Evolutionary conservation across 2,888 invertebrate genomes (phyloP), one percentile per base, ranked within the genome.

Genomic region (Drosophila incognita): DNA sequence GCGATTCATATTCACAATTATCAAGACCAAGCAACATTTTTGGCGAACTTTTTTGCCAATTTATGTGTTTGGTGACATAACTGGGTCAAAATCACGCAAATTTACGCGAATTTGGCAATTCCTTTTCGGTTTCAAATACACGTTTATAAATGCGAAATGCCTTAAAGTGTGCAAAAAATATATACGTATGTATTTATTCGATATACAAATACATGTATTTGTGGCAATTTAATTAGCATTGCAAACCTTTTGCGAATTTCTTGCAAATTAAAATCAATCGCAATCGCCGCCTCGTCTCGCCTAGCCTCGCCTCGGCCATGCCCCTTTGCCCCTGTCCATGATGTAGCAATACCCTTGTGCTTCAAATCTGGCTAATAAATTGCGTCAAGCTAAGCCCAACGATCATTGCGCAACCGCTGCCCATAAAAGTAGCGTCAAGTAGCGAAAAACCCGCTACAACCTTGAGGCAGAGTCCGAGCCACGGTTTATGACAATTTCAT

Each of bases 301-400:
- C 40, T 29, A 3, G 18, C 31, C n/a, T 29, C 29, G 54, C 36
- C 11, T n/a, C 33, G 3, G 18, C 8, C 40, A 6, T 29, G 13
- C 49, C 31, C 24, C 27, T 27, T 0, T 11, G 4, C 11, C 40
- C 36, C 15, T 38, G 27, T 40, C 42, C 42, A 8, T 57, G 42
- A 36, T 81, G 67, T 57, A 61, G 82, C 77, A 82, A 82, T 82
- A 82, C 83, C 83, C 81, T 81, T 81, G 81, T 81, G 81, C 67
- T 65, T 77, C 69, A 74, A 82, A 77, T 80, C 74, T 77, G 64
- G 77, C 83, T 77, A 81, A 81, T 81, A 81, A 81, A 81, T 81
- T 80, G 81, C 77, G 72, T 72, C 70, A 80, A 82, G 51, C 66
- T 46, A 67, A 76, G 70, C 81, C 69, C 71, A 78, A n/a, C 65